These are phyloP conservation scores for Dromiciops gliroides DNA, from an alignment of 2,113 vertebrate genomes.

Conservation along the genomic window DNA sequence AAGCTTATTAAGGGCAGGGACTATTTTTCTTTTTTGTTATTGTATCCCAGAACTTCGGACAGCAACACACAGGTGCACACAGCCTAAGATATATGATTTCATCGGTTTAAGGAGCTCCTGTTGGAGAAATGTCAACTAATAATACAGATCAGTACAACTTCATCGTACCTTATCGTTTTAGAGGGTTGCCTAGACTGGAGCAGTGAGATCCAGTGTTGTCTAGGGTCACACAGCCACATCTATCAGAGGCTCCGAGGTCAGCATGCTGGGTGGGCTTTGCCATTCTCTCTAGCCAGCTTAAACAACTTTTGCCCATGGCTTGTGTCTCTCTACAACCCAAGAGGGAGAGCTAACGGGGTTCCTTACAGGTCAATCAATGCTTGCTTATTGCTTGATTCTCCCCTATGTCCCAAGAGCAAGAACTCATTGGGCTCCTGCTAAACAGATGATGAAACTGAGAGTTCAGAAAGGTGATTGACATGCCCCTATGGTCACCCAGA, in stretches of 20 bases:
- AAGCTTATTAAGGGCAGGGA: neutral
- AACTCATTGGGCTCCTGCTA: neutral
- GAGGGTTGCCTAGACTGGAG: neutral
- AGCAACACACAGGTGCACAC: neutral
- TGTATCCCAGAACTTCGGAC: neutral
- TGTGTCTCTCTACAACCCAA: too few species aligned
- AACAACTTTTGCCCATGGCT: too few species aligned
- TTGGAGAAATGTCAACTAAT: neutral
- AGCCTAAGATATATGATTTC: neutral
- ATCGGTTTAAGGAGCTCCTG: neutral
- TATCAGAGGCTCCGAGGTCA: neutral
- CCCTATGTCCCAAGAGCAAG: neutral
- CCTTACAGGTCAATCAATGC: neutral
- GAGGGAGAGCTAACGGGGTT: too few species aligned
- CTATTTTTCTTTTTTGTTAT: neutral
- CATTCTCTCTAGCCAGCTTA: too few species aligned
- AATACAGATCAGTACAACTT: neutral
- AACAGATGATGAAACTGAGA: neutral
- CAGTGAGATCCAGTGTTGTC: too few species aligned
- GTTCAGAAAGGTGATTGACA: neutral
- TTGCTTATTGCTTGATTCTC: neutral
- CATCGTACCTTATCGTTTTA: neutral
- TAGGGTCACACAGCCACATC: too few species aligned
- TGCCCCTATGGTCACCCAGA: neutral
- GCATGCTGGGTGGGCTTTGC: neutral